Conservation (phyloP, 2,888 invertebrate species). For the Kryphioiulus occultus region DNA sequence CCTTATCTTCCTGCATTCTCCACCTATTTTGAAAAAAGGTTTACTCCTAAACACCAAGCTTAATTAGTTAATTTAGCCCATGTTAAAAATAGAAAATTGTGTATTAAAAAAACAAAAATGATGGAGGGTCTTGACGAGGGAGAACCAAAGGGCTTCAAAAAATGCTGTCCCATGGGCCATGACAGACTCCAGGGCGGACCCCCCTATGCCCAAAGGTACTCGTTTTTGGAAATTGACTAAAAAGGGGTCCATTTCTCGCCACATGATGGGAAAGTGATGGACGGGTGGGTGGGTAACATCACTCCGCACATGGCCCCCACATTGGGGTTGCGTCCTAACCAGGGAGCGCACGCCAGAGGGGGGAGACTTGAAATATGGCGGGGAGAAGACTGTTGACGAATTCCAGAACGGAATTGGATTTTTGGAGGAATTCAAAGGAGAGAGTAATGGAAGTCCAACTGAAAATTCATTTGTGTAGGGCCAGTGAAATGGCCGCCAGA, state of each 20-base stretch:
- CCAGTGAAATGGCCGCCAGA: not conserved
- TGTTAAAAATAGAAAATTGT: not conserved
- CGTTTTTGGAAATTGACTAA: not conserved
- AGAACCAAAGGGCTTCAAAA: not conserved
- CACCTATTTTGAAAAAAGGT: not conserved
- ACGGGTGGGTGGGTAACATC: not conserved
- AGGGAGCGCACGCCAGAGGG: not conserved
- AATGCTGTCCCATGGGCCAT: not conserved
- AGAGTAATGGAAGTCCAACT: not conserved
- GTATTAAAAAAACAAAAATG: not conserved
- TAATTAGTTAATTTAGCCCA: not conserved
- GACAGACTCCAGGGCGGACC: not conserved
- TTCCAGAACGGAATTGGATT: not conserved
- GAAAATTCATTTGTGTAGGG: not conserved
- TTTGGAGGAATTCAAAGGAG: not conserved
- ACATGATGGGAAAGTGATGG: not conserved
- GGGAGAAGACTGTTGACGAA: not conserved
- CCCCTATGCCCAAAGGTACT: not conserved
- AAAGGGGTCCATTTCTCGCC: not conserved
- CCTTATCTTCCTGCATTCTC: not conserved
- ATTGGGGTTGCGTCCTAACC: not conserved
- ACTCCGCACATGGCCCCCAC: not conserved
- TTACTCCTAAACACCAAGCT: not conserved
- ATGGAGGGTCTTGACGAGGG: not conserved
- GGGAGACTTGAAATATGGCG: not conserved